These are phyloP conservation scores for Helogale parvula DNA, from an alignment of 2,113 vertebrate genomes.

Conservation along the genomic window DNA sequence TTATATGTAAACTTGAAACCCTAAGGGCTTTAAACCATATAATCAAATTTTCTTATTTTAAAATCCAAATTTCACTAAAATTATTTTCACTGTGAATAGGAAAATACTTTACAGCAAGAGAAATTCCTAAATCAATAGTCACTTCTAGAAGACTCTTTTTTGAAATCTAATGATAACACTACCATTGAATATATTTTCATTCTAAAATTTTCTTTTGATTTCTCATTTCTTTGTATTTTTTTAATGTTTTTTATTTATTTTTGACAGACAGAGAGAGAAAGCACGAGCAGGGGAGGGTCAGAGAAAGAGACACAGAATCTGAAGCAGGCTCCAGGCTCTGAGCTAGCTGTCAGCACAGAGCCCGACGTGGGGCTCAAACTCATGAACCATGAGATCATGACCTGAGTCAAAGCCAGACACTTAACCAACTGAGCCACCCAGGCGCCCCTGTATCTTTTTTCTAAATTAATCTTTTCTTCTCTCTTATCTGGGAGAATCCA, in stretches of 20 bases:
- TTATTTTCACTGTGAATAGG: constrained; percentile 16
- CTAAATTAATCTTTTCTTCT: constrained; percentile 30
- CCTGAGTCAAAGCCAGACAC: too few relatives aligned
- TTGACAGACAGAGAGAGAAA: too few relatives aligned
- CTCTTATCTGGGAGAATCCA: not conserved
- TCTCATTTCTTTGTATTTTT: constrained; percentile 35
- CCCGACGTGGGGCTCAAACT: too few relatives aligned
- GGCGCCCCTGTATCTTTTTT: not conserved
- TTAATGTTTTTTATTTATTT: not conserved
- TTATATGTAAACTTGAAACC: constrained; percentile 33
- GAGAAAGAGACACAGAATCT: too few relatives aligned
- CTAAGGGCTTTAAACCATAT: not conserved
- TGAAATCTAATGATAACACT: not conserved
- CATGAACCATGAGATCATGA: too few relatives aligned
- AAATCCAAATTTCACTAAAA: constrained; percentile 42
- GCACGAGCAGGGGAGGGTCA: too few relatives aligned
- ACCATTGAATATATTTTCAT: constrained; percentile 37
- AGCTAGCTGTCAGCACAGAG: too few relatives aligned
- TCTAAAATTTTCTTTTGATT: constrained; percentile 20
- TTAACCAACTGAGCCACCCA: too few relatives aligned
- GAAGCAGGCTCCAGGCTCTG: too few relatives aligned
- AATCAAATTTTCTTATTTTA: constrained; percentile 50
- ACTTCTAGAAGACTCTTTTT: constrained; percentile 6
- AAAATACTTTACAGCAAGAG: not conserved
- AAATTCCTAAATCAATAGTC: constrained; percentile 26